Evolutionary conservation across 1,140 invertebrate genomes (phyloP).

Genomic region (Ostrea denselamellosa): DNA sequence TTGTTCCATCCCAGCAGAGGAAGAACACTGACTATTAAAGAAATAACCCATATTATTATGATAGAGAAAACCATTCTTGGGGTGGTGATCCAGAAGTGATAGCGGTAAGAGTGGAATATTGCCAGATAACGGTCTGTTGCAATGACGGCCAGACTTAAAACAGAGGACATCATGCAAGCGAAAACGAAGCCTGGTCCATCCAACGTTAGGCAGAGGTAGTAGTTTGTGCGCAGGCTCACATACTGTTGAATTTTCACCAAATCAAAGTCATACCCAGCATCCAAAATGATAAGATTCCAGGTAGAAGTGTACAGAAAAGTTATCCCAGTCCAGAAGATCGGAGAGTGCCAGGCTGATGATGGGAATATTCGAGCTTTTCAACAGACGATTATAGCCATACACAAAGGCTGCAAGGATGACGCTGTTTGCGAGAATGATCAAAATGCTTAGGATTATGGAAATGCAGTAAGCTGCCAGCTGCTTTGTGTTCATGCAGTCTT

Average conservation of each 20-base stretch:
- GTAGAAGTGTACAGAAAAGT: slow-evolving; percentile 54
- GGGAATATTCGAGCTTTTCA: slow-evolving; percentile 51
- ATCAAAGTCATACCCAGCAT: slow-evolving; percentile 53
- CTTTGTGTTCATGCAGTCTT: slow-evolving; percentile 52
- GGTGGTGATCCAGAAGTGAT: slow-evolving; percentile 50
- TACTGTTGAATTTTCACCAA: slow-evolving; percentile 44
- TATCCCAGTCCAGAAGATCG: slow-evolving; percentile 53
- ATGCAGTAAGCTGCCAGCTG: slow-evolving; percentile 54
- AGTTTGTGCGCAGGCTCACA: slow-evolving; percentile 46
- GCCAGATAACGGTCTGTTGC: slow-evolving; percentile 55
- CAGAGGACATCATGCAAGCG: slow-evolving; percentile 57
- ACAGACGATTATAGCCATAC: slow-evolving; percentile 27
- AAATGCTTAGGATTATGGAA: slow-evolving; percentile 51
- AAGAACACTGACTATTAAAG: slow-evolving; percentile 50
- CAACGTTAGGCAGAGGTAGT: slow-evolving; percentile 53
- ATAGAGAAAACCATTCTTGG: slow-evolving; percentile 42
- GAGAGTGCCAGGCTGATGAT: slow-evolving; percentile 58
- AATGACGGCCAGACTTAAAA: slow-evolving; percentile 52
- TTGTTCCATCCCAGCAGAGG: slow-evolving; percentile 57
- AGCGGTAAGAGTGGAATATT: slow-evolving; percentile 52
- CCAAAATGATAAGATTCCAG: slow-evolving; percentile 51
- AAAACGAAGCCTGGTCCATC: slow-evolving; percentile 58
- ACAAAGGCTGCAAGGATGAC: slow-evolving; percentile 50
- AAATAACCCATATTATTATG: slow-evolving; percentile 49
- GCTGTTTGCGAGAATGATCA: slow-evolving; percentile 49